Evolutionary conservation across 2,888 invertebrate genomes (phyloP).

Genomic region (Lampropteryx suffumata): DNA sequence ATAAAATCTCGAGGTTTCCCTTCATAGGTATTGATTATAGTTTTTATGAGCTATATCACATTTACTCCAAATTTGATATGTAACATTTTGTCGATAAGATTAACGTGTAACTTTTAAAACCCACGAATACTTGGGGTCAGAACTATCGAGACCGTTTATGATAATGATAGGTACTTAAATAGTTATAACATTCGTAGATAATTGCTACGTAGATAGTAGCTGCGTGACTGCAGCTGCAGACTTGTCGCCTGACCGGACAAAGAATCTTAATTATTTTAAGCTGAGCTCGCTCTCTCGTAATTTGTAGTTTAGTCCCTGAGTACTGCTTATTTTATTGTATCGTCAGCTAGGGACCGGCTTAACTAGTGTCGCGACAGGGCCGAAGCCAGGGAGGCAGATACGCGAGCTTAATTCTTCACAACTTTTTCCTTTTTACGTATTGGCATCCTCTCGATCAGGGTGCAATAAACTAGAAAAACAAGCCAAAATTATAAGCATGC

Average conservation of each 20-base stretch:
- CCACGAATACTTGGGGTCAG: too few species aligned
- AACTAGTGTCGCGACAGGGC: constrained; percentile 46
- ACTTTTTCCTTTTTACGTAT: background rate
- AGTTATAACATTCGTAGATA: too few species aligned
- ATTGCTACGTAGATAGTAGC: constrained; percentile 1
- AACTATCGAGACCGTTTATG: too few species aligned
- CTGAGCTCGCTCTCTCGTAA: constrained; percentile 67
- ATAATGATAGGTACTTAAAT: too few species aligned
- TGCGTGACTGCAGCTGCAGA: constrained; percentile 35
- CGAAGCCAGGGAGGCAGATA: background rate
- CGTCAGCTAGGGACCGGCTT: constrained; percentile 64
- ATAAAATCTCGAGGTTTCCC: too few species aligned
- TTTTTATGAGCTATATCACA: too few species aligned
- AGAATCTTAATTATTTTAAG: constrained; percentile 79
- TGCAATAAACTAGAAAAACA: too few species aligned
- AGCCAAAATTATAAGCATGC: too few species aligned
- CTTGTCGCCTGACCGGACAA: constrained; percentile 58
- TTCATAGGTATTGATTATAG: too few species aligned
- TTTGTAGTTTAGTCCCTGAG: constrained; percentile 68
- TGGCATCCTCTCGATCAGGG: background rate
- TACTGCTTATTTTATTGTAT: constrained; percentile 74
- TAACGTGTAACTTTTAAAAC: too few species aligned
- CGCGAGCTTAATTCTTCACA: background rate
- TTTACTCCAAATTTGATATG: too few species aligned
- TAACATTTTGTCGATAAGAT: too few species aligned